phyloP scores from a whole-genome alignment of 2,888 invertebrate species.

The Brassicogethes aeneus region DNA sequence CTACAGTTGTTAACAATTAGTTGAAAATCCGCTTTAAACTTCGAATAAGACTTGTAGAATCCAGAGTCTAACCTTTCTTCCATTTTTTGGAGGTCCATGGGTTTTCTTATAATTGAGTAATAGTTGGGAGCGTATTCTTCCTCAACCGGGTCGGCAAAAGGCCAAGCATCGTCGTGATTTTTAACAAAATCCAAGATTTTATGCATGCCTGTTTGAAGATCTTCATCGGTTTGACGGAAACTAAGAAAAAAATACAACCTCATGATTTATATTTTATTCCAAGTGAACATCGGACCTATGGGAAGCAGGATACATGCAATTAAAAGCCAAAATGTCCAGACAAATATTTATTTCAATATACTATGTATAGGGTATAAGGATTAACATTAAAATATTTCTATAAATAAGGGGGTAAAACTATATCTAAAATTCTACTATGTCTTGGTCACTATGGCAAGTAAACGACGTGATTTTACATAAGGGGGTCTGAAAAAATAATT shows the following conservation, averaged over 20 bases:
- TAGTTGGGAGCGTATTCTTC: conserved; percentile 87
- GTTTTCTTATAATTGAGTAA: conserved; percentile 62
- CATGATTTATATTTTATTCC: no score
- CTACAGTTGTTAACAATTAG: conserved; percentile 89
- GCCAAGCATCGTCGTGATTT: conserved; percentile 89
- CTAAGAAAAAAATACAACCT: no score
- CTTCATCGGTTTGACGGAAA: conserved; percentile 74
- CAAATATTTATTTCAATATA: no score
- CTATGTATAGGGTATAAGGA: no score
- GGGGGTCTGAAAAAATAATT: no score
- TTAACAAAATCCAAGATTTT: conserved; percentile 83
- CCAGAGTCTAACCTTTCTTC: conserved; percentile 78
- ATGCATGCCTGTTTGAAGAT: conserved; percentile 82
- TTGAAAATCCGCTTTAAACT: conserved; percentile 82
- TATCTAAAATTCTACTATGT: no score
- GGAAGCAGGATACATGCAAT: conserved; percentile 6
- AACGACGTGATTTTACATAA: no score
- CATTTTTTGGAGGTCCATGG: conserved; percentile 85
- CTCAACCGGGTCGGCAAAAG: conserved; percentile 87
- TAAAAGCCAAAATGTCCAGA: no score
- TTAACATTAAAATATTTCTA: no score
- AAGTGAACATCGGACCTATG: no score
- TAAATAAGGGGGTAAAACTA: no score
- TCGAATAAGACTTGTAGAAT: conserved; percentile 66
- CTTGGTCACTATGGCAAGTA: no score